Percentiles rank a stretch among this genome's conserved stretches.
These are phyloP conservation scores for Apotomis capreana DNA, from an alignment of 2,888 invertebrate species.

Conservation along the genomic window DNA sequence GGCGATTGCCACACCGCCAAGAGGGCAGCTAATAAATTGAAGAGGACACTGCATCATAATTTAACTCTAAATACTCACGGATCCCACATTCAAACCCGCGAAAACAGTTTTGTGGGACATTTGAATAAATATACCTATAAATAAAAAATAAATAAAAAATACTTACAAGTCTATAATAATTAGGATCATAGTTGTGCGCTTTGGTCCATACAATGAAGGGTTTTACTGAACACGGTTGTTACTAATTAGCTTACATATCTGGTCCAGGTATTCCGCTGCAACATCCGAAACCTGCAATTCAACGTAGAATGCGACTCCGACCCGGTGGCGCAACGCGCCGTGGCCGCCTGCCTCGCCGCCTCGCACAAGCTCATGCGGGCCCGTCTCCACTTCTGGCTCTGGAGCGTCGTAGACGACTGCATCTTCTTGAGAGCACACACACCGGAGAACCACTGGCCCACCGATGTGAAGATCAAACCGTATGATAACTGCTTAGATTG, in stretches of 20 bases:
- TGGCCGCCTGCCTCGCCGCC: slow-evolving; percentile 61
- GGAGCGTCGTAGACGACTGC: slow-evolving; percentile 58
- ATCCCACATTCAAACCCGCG: too few species aligned
- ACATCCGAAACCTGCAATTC: slow-evolving; percentile 65
- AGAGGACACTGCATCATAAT: too few species aligned
- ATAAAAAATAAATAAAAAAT: too few species aligned
- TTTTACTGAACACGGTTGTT: not conserved
- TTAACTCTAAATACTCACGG: too few species aligned
- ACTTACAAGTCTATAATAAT: too few species aligned
- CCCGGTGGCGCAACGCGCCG: slow-evolving; percentile 62
- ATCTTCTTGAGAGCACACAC: slow-evolving; percentile 56
- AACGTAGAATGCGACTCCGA: slow-evolving; percentile 61
- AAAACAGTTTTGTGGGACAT: too few species aligned
- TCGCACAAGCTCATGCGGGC: slow-evolving; percentile 59
- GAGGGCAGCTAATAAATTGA: too few species aligned
- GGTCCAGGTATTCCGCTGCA: slow-evolving; percentile 70
- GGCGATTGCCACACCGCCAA: too few species aligned
- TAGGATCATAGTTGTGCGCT: too few species aligned
- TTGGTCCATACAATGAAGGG: not conserved
- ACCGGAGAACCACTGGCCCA: slow-evolving; percentile 62
- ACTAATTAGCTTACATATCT: not conserved
- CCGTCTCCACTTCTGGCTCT: slow-evolving; percentile 62
- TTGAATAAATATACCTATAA: too few species aligned
- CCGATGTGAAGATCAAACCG: slow-evolving; percentile 46
- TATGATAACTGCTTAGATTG: slow-evolving; percentile 51